phyloP scores from a whole-genome alignment of 2,113 vertebrate species.

The Sylvicapra grimmia region DNA sequence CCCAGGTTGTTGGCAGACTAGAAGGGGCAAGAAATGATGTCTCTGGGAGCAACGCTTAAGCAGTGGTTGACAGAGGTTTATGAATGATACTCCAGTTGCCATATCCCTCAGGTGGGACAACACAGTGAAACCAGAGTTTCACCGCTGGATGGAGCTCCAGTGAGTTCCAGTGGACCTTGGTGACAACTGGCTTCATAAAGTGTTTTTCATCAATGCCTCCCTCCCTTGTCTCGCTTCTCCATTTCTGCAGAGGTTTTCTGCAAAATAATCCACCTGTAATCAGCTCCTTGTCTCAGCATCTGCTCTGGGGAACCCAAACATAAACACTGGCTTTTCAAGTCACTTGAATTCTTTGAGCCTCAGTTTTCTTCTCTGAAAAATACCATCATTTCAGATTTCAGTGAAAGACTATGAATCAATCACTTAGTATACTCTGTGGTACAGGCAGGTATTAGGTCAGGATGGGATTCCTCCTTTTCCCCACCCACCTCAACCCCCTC shows the following conservation, averaged over 20 bases:
- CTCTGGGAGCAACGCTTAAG: background rate
- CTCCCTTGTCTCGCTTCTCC: background rate
- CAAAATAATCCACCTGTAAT: background rate
- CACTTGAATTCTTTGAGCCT: background rate
- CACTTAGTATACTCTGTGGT: no score
- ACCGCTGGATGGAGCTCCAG: background rate
- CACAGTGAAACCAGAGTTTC: background rate
- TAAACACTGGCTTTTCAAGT: background rate
- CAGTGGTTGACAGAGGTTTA: background rate
- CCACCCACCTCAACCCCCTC: background rate
- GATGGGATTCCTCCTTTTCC: background rate
- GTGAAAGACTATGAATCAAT: background rate
- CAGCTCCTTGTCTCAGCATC: background rate
- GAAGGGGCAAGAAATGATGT: background rate
- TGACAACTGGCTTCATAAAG: background rate
- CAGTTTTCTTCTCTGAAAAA: background rate
- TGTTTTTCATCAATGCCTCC: no score
- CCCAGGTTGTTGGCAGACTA: background rate
- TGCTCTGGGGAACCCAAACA: background rate
- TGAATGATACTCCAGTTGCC: background rate
- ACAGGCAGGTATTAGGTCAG: background rate
- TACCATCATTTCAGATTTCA: background rate
- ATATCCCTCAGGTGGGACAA: background rate
- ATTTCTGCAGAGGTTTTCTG: background rate
- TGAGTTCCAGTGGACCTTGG: background rate